Base-by-base conservation (phyloP, 2,888 invertebrate genomes). In the Stenolophus ochropezus region DNA sequence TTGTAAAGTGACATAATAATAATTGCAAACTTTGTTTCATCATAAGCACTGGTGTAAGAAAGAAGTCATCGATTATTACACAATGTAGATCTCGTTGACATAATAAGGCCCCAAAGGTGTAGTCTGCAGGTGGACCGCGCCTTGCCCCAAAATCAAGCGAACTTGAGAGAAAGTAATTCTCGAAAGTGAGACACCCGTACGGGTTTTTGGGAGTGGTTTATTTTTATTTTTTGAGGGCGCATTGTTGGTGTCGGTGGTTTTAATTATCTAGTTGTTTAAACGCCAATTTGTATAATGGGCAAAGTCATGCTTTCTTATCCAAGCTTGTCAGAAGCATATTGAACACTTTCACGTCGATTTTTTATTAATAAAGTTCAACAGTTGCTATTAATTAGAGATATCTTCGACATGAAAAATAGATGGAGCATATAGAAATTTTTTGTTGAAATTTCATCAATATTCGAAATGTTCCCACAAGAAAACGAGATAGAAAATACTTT, bases 161-260 rank as follows among this genome's bases (percentile, higher is more conserved):
- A 61, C 56, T 61, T 58, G 53, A 27, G 47, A 78, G 78, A 78
- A 78, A 78, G 78, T 78, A 65, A 27, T 65, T 42, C 20, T 77
- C 42, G 33, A 42, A 77, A 47, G 78, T 65, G 65, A 78, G 78
- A 65, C 65, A 58, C 56, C 20, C 42, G 11, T 53, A 65, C 47
- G 11, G 18, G 27, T 69, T 69, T 33, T 69, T 69, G 65, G 65
- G 65, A 69, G 33, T 16, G 58, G 33, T 33, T 65, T 78, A 25
- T 61, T 78, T 76, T 77, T 47, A 27, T 23, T 53, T 51, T 33
- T 75, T 75, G 49, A 11, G 49, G 74, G 23, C 25, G 23, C n/a
- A n/a, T n/a, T n/a, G n/a, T n/a, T n/a, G 1, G 11, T 61, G 14
- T 23, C 8, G 6, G 21, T 11, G 20, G 11, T 56, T 11, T 25